Conservation (phyloP, 2,113 vertebrate species). For the Hippolais icterina region DNA sequence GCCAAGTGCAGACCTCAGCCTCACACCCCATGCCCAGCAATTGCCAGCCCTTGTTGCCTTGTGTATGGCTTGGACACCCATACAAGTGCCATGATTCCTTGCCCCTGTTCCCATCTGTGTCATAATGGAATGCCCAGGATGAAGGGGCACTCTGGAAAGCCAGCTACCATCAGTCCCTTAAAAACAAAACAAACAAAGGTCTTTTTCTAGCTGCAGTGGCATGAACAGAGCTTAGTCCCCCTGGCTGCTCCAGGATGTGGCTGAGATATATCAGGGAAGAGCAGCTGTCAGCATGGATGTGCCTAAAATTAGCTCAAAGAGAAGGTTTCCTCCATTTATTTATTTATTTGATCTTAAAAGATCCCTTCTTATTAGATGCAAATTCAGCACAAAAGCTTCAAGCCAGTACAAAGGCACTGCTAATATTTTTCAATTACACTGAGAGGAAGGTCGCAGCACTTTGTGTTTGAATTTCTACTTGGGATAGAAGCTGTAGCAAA, state of each 20-base stretch:
- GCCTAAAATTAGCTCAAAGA: slow-evolving; percentile 61
- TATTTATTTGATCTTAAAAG: slow-evolving; percentile 61
- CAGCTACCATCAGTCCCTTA: background rate
- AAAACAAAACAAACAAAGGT: slow-evolving; percentile 2
- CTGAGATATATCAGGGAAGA: slow-evolving; percentile 53
- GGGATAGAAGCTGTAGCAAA: background rate
- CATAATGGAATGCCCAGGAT: background rate
- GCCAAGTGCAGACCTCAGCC: background rate
- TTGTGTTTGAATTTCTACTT: background rate
- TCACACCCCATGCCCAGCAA: accelerated
- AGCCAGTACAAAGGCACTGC: background rate
- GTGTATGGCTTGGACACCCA: accelerated
- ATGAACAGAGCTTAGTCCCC: background rate
- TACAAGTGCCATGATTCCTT: background rate
- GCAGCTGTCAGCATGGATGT: slow-evolving; percentile 54
- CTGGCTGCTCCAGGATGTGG: slow-evolving; percentile 26
- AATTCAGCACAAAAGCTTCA: slow-evolving; percentile 44
- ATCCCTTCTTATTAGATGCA: slow-evolving; percentile 30
- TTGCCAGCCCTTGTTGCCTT: background rate
- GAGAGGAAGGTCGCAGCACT: background rate
- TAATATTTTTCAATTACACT: slow-evolving; percentile 11
- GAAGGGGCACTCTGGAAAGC: background rate
- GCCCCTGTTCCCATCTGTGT: background rate
- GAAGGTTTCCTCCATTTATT: slow-evolving; percentile 64
- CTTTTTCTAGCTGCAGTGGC: background rate